Base-by-base conservation (phyloP, 2,113 vertebrate genomes). In the Oplegnathus fasciatus region DNA sequence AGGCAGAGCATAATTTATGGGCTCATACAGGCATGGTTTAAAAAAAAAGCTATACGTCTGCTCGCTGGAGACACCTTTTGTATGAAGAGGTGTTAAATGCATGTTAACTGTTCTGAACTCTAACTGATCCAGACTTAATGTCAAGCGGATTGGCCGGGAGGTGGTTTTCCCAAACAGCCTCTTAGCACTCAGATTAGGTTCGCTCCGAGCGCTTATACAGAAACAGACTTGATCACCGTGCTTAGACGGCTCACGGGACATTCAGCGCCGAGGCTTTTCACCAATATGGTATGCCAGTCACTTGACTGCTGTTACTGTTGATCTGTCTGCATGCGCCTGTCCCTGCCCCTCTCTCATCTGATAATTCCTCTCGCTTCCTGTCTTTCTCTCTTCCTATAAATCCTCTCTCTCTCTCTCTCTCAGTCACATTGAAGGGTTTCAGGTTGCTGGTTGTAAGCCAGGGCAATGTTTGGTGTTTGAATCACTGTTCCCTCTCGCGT, bases 181-280 rank as follows among this genome's bases (percentile, higher is more conserved):
- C 68, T 81, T 83, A 81, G 74, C 82, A 65, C 80, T 9, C 13
- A n/a, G 83, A 86, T 80, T 77, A 83, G 44, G 34, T 77, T 86
- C 37, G 22, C 5, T 20, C 30, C 32, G 14, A 44, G 55, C 73
- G 78, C 65, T 68, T 13, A 28, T 2, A 52, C 48, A 72, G 37
- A 28, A 73, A 50, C 66, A 42, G 34, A 79, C 32, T 48, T 79
- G 84, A 88, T 71, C 24, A 4, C 57, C 2, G 67, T 3, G 46
- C 82, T 83, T 75, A 40, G 65, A 75, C 66, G 32, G 80, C 69
- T 90, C 42, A 28, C 7, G 64, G 37, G 62, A 52, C 40, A 37
- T 34, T 77, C 55, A 26, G 44, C 24, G 32, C 7, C 0, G 67
- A 78, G 79, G 78, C 74, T 88, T 93, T 85, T 83, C 81, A 78